A percentile compares a stretch with the other conserved stretches of the same genome.
phyloP scores from a whole-genome alignment of 2,797 vertebrate genomes.

The Eulemur rubriventer region DNA sequence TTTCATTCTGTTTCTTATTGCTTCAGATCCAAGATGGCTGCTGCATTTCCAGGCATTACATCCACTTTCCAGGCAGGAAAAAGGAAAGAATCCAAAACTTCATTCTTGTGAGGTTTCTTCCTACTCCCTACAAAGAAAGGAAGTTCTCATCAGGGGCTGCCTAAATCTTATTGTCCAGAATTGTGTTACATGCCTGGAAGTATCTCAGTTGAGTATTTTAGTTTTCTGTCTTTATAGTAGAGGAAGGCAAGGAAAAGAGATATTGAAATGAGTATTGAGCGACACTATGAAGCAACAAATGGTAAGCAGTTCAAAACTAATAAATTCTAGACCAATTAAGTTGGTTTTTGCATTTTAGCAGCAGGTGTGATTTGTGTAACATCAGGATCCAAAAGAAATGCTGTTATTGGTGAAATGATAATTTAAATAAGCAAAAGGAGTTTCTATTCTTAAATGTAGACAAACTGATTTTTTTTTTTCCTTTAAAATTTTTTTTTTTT shows the following conservation, averaged over 20 bases:
- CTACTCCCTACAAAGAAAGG: background rate
- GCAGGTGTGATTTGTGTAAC: background rate
- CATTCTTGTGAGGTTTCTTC: background rate
- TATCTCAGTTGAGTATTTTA: background rate
- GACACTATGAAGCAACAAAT: background rate
- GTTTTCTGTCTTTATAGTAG: background rate
- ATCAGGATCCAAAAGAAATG: background rate
- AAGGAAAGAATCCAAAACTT: background rate
- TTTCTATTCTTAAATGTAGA: background rate
- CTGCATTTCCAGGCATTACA: background rate
- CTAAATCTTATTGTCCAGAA: constrained; percentile 17
- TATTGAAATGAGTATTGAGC: background rate
- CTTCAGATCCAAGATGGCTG: background rate
- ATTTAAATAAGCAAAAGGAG: background rate
- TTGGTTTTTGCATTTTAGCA: constrained; percentile 25
- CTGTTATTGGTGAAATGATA: background rate
- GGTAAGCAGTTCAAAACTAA: constrained; percentile 19
- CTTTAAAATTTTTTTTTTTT: too few species aligned
- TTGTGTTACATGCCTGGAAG: background rate
- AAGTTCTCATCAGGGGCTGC: background rate
- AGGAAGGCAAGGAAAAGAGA: background rate
- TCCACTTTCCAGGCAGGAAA: background rate
- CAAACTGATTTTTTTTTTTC: constrained; percentile 35
- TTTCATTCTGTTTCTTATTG: background rate
- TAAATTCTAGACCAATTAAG: background rate